Evolutionary conservation across 1,140 invertebrate species (phyloP), one percentile per base, ranked within the genome.

Genomic region (Cecropterus lyciades): DNA sequence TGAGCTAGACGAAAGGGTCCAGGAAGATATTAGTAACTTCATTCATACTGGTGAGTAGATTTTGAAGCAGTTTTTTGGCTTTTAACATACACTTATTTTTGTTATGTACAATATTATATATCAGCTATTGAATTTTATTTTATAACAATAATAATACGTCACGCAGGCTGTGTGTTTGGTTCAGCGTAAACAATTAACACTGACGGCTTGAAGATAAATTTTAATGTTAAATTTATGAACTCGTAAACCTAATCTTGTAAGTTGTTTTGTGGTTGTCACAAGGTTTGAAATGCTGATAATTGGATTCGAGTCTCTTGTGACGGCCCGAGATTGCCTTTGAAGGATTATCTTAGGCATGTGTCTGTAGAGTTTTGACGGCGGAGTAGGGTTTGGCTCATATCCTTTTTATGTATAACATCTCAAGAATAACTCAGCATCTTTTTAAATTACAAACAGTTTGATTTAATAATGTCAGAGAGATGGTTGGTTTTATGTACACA

Each of bases 241-340:
- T 67, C 53, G 68, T 72, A 73, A 79, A 76, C 45, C 77, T 80
- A 77, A 85, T 82, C 74, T 77, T 67, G 51, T 45, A 46, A 73
- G 75, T 76, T 68, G 77, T 80, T 81, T 85, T 81, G 73, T 79
- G 66, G 72, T 74, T 87, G 83, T 89, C 84, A 82, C 67, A 67
- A 56, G 53, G 60, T 80, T 87, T 85, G 85, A 87, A 80, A 82
- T 68, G 78, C 71, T 78, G 70, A 75, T 89, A 89, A 87, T 85
- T 84, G 77, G 85, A 85, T 80, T 75, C 73, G 62, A 70, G 77
- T 52, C 66, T 63, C 46, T 67, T 53, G 70, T 67, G 80, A 79
- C 77, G 67, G 59, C 27, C 68, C 64, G 65, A 73, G 68, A 67
- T 79, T 73, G 67, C 73, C 49, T 77, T 73, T 74, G 72, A 80